Base-by-base conservation (phyloP, 2,113 vertebrate species). In the Caracal caracal region DNA sequence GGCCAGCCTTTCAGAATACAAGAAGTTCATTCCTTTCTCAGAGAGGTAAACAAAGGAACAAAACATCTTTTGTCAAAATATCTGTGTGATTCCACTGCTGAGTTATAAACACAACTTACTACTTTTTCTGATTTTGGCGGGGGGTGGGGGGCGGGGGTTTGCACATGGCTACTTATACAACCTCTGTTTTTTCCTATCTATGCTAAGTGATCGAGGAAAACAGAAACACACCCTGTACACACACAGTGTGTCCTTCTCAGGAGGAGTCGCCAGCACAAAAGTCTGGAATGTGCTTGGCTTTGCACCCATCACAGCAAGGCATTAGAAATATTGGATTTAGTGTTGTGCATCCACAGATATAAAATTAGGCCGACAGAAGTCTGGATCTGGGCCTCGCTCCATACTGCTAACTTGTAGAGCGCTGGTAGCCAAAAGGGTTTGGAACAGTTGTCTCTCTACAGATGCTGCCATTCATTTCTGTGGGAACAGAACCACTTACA, bases 381-480 rank as follows among this genome's bases (percentile, higher is more conserved):
- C 99, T 99, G 99, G 99, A 99, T 84, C 94, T 91, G 61, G 97
- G 99, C 99, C 98, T 98, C 68, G 95, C 97, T 98, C 98, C 98
- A 93, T 94, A 93, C 98, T 89, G 98, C 96, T 99, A 94, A 98
- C 99, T 99, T 96, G 98, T 94, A 93, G 98, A 95, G 97, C 97
- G n/a, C 92, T 0, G 92, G 98, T 97, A 96, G 99, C 99, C 99
- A 99, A 99, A 98, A 99, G 98, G 97, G 98, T 98, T 99, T 99
- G 99, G 99, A 99, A 99, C 98, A 92, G 97, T 98, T 98, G 98
- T 98, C 98, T 99, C 98, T 98, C 99, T 99, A 98, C 98, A 99
- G 99, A 99, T 98, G 99, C 98, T 99, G 99, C 98, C 99, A 99
- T 98, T 99, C 99, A 99, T 98, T 98, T 99, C 98, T 98, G 98